phyloP scores from a whole-genome alignment of 2,797 vertebrate genomes.

The Enoplosus armatus region DNA sequence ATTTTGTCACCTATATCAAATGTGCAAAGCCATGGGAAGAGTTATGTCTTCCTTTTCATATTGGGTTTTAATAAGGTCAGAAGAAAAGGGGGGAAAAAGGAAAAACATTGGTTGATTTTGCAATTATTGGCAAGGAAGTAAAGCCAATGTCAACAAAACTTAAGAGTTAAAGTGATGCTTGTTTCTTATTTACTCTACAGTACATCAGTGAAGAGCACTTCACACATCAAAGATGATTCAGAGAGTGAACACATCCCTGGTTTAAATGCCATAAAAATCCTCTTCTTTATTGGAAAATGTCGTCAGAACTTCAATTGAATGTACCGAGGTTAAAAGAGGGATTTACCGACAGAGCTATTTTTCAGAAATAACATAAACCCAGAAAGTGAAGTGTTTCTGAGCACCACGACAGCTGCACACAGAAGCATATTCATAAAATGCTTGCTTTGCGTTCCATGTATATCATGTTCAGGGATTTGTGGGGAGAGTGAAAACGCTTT shows the following conservation, averaged over 20 bases:
- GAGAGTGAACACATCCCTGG: constrained; percentile 17
- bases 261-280: constrained; percentile 32
- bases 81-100: neutral
- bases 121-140: neutral
- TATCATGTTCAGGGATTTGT: constrained; percentile 75
- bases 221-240: constrained; percentile 16
- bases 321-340: constrained; percentile 24
- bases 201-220: constrained; percentile 13
- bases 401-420: constrained; percentile 69
- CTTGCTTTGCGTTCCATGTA: constrained; percentile 50
- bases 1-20: neutral
- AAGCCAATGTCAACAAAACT: neutral
- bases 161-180: neutral
- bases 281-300: constrained; percentile 35
- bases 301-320: constrained; percentile 28
- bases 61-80: neutral
- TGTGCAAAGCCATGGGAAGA: neutral
- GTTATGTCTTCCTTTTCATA: neutral
- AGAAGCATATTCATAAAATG: constrained; percentile 82
- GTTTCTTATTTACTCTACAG: neutral
- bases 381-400: constrained; percentile 69
- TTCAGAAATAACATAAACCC: constrained; percentile 64
- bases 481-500: constrained; percentile 56
- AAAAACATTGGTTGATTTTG: neutral
- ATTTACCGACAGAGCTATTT: constrained; percentile 49